phyloP scores from a whole-genome alignment of 2,113 vertebrate genomes.

The Prionailurus bengalensis region DNA sequence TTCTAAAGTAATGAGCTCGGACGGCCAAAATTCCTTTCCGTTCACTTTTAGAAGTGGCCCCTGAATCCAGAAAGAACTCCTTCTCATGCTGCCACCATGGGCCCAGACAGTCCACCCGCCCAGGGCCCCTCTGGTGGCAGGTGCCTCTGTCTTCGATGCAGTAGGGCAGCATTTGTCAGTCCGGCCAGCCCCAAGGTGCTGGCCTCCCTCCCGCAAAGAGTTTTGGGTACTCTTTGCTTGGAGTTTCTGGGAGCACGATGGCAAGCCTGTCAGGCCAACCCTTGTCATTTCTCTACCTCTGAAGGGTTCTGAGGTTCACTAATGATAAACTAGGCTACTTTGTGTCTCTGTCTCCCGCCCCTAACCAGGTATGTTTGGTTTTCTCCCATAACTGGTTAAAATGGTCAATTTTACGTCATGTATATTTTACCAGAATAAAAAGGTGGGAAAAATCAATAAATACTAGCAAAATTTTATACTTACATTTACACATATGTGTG shows the following conservation, averaged over 20 bases:
- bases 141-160: background rate
- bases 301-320: background rate
- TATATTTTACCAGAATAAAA: background rate
- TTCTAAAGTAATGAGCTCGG: background rate
- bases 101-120: background rate
- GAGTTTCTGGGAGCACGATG: background rate
- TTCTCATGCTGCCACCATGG: background rate
- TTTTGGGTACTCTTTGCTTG: background rate
- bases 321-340: fast-evolving
- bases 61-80: background rate
- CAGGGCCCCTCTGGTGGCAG: background rate
- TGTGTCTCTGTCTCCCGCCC: background rate
- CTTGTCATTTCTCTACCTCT: background rate
- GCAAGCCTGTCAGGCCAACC: fast-evolving
- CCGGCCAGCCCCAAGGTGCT: background rate
- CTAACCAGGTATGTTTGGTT: background rate
- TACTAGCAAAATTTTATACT: background rate
- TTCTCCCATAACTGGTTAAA: background rate
- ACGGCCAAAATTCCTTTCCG: background rate
- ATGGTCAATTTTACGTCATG: background rate
- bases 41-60: background rate
- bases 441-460: background rate
- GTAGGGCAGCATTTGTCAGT: background rate
- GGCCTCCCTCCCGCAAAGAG: background rate
- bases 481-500: background rate